Evolutionary conservation across 2,888 invertebrate genomes (phyloP).

Genomic region (Patella ulyssiponensis): DNA sequence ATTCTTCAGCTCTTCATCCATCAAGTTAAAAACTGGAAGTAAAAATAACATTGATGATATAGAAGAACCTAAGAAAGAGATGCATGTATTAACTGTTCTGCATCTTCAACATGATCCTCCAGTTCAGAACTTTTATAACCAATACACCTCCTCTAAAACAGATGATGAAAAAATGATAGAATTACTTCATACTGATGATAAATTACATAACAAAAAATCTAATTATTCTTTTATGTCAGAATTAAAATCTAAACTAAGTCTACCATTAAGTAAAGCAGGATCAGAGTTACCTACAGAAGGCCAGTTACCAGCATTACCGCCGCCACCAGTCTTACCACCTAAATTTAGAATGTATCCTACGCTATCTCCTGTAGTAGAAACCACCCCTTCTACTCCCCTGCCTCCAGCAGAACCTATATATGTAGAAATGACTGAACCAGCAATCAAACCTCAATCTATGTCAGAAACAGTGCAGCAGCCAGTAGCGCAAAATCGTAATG

Average conservation of each 20-base stretch:
- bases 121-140: conserved; percentile 21
- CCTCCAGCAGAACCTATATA: conserved; percentile 27
- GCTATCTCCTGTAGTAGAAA: conserved; percentile 57
- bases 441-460: neutral
- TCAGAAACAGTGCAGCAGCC: neutral
- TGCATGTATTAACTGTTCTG: conserved; percentile 54
- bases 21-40: neutral
- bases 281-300: conserved; percentile 51
- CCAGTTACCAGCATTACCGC: conserved; percentile 50
- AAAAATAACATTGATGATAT: neutral
- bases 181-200: conserved; percentile 46
- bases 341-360: conserved; percentile 54
- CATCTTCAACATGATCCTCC: conserved; percentile 45
- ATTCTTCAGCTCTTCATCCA: neutral
- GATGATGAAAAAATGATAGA: conserved; percentile 66
- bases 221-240: conserved; percentile 36
- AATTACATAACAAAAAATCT: conserved; percentile 36
- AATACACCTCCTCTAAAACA: conserved; percentile 52
- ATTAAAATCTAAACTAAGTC: conserved; percentile 44
- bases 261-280: conserved; percentile 35
- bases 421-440: conserved; percentile 35
- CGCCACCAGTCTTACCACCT: conserved; percentile 63
- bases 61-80: conserved; percentile 34
- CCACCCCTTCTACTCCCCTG: conserved; percentile 15
- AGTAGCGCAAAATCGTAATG: neutral